Evolutionary conservation across 37 sponge, comb jelly and placozoan species (phyloP), one percentile per base, ranked within the genome.

Genomic region (Mnemiopsis leidyi): DNA sequence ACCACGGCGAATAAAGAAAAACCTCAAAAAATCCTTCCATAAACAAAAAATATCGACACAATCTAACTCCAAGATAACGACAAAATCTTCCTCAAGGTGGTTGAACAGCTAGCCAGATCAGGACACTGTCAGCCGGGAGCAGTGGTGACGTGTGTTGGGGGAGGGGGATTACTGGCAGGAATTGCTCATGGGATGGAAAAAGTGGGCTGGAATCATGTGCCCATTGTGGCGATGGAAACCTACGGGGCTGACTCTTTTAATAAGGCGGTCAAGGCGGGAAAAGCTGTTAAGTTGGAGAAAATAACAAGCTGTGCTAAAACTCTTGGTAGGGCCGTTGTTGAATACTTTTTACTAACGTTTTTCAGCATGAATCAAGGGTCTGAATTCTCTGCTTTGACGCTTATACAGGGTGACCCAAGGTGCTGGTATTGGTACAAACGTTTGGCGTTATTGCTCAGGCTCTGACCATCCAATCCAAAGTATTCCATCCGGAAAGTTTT

Each of bases 151-250:
- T 93, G 95, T 36, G 96, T 96, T 0, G 99, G 97, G 18, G 97
- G 97, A 0, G 99, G 99, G 7, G 96, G 95, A 24, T 93, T 98
- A 23, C 94, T 98, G 94, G 93, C 90, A 48, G 99, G 99, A 3
- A 94, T 98, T 0, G 32, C 95, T 23, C 95, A 95, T 40, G 99
- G 99, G 1, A 61, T 98, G 92, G 79, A 95, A 25, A 39, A 79
- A 18, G 93, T 94, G 28, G 96, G 96, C 35, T 98, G 98, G 98
- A 79, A 20, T 16, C 92, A 94, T 38, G 94, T 96, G 7, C 96
- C 97, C 0, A 94, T 98, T 25, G 83, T 98, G 83, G 97, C 97
- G 38, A 94, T 97, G 95, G 99, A 98, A 94, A 98, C 99, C 0
- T 40, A 83, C 0, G 99, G 99, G 28, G 95, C 96, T 0, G 95